A percentile compares a stretch with the other conserved stretches of the same genome.
These are phyloP conservation scores for Pantelozetes paolii DNA, from an alignment of 2,888 invertebrate genomes.

Conservation along the genomic window DNA sequence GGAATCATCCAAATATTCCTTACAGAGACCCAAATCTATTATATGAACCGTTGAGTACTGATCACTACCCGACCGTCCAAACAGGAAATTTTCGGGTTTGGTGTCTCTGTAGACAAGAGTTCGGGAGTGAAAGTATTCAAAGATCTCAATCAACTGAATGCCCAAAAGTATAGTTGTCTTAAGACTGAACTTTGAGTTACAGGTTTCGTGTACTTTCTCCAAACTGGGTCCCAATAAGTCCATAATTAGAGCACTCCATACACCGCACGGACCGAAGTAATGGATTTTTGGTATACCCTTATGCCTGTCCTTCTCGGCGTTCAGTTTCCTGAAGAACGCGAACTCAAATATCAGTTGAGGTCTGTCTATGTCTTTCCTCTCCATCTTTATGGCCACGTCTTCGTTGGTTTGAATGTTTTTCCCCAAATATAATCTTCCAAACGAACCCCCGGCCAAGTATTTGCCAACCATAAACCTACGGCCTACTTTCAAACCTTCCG, in stretches of 20 bases:
- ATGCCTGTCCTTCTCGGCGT: background rate
- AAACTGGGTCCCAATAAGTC: slow-evolving; percentile 35
- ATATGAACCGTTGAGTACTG: slow-evolving; percentile 28
- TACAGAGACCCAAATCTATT: slow-evolving; percentile 41
- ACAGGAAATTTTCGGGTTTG: slow-evolving; percentile 40
- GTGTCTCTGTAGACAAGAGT: slow-evolving; percentile 34
- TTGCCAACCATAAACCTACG: background rate
- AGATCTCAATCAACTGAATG: slow-evolving; percentile 27
- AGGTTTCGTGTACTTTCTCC: background rate
- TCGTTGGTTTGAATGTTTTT: slow-evolving; percentile 12
- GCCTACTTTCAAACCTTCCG: background rate
- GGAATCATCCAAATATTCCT: slow-evolving; percentile 34
- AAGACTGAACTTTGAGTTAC: slow-evolving; percentile 8
- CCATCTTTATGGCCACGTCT: slow-evolving; percentile 36
- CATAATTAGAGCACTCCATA: slow-evolving; percentile 26
- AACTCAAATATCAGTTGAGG: slow-evolving; percentile 39
- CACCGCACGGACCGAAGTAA: slow-evolving; percentile 60
- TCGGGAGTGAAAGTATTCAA: slow-evolving; percentile 34
- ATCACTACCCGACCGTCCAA: slow-evolving; percentile 18
- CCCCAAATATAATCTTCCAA: background rate
- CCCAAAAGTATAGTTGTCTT: slow-evolving; percentile 25
- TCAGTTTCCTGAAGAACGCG: slow-evolving; percentile 27
- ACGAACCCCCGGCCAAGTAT: background rate
- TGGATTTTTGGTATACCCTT: slow-evolving; percentile 78
- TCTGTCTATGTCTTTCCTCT: background rate